Evolutionary conservation across 2,797 vertebrate genomes (phyloP), one percentile per base, ranked within the genome.

Genomic region (Eleutherodactylus coqui): DNA sequence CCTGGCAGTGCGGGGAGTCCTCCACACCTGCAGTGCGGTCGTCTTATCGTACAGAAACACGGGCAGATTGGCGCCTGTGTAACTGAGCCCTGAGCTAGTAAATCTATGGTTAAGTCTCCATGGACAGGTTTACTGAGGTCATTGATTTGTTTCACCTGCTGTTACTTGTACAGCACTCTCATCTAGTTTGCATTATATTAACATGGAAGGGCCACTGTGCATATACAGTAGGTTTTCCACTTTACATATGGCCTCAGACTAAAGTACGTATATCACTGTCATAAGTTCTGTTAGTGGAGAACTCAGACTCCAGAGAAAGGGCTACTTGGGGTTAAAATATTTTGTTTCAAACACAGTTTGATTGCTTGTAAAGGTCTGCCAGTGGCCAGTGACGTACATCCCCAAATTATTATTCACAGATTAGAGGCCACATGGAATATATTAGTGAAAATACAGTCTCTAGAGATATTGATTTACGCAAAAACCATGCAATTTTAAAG

Each of bases 361-460:
- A 83, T 83, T 83, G 51, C 55, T 70, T 86, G 21, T 75, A 86
- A 51, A 81, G 75, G 84, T 80, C 67, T 85, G 76, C 82, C 85
- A 83, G 9, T 75, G 79, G 87, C 58, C 62, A 6, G 21, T 81
- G 75, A 87, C 27, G 0, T 82, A 60, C 75, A 89, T 88, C 49
- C 86, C 85, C 88, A 89, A 92, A 92, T 85, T 88, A 80, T 88
- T 90, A 89, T 79, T 90, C 86, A 76, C 8, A 85, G 75, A 85
- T 89, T 87, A 62, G 27, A 82, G 45, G 45, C 89, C 69, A 84
- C 55, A 84, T 85, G 82, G 64, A 91, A 84, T 87, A 79, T 89
- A 78, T 91, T 89, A 88, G 75, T 87, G 45, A 36, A 88, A 16
- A 64, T 87, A 86, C 86, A 53, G 0, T 92, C 79, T 88, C 38